Evolutionary conservation across 2,797 vertebrate species (phyloP), one percentile per base, ranked within the genome.

Genomic region (Poecilia gillii): DNA sequence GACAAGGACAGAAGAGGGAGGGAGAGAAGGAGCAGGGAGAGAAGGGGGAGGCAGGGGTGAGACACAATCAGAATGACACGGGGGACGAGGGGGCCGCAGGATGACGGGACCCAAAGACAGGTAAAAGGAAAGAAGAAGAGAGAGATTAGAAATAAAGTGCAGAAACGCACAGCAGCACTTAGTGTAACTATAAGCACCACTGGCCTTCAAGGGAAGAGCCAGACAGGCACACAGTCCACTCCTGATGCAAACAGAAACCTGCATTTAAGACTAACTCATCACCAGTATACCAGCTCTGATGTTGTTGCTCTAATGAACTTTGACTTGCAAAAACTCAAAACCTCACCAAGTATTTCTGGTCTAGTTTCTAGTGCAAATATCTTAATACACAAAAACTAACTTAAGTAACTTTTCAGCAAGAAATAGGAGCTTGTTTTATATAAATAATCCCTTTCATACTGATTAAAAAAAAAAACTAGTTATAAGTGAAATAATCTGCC

Each of bases 81-180:
- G 76, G 90, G 87, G 76, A 74, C 68, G 3, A 71, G 43, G 43
- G 57, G 90, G 74, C 57, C 89, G 79, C 53, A 31, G 90, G 88
- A 81, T 85, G 90, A 91, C 81, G 75, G 82, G 84, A 90, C 89
- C 89, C 90, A 82, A 91, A 88, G 90, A 91, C 84, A 91, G 91
- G 94, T 88, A 89, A 90, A 92, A 91, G 92, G 92, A 88, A 91
- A 94, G 85, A 93, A 89, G 91, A 89, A 93, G 88, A 94, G 77
- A 91, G 83, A 94, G 84, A 87, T 95, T 95, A 95, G 94, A 92
- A 85, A 93, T 92, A 91, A 88, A 90, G 90, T 84, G 89, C 62
- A 82, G 84, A 88, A 81, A 83, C 88, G 85, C 85, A 90, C 83
- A 91, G 84, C 87, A 81, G 84, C 87, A 81, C 88, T 89, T 57